Evolutionary conservation across 2,113 vertebrate species (phyloP), one percentile per base, ranked within the genome.

Genomic region (Platanista minor): DNA sequence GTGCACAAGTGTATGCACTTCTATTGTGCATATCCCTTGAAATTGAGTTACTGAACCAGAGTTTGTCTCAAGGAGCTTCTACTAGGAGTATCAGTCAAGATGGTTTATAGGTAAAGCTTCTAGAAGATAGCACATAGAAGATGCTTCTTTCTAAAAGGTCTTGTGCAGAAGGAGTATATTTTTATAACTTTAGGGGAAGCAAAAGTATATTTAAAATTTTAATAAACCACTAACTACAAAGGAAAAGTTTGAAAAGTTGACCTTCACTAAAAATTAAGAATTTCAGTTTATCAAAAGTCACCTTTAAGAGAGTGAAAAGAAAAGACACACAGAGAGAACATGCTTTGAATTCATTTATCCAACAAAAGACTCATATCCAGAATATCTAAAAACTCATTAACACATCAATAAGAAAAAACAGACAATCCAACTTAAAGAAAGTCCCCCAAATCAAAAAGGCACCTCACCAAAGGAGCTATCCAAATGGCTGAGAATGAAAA

Each of bases 281-380:
- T 94, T 89, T 96, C 5, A 94, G 41, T 91, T 93, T 95, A 67
- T 78, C 36, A 29, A 61, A 95, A 92, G 74, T 80, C 21, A 92
- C 33, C 43, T 90, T 83, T 71, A 92, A 83, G 7, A 85, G 12
- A 94, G 10, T 69, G 27, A 91, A 88, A 87, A 93, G 17, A 12
- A 59, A 97, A 95, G 52, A n/a, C 36, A 86, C 13, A 75, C 10
- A 41, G 33, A 2, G 5, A 17, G 14, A 93, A 31, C 21, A 49
- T 71, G 80, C 10, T 84, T 96, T 87, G 69, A 95, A 95, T 67
- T 96, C 6, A 95, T 71, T 81, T 94, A 87, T 39, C 23, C 41
- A 91, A 95, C 74, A 80, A 90, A 91, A 87, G 25, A 54, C 52
- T 86, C 66, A 74, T 41, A 82, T 39, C 29, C 25, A 89, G 61